These are phyloP conservation scores for Petrocephalus microphthalmus DNA, from an alignment of 2,113 vertebrate genomes.

Conservation along the genomic window DNA sequence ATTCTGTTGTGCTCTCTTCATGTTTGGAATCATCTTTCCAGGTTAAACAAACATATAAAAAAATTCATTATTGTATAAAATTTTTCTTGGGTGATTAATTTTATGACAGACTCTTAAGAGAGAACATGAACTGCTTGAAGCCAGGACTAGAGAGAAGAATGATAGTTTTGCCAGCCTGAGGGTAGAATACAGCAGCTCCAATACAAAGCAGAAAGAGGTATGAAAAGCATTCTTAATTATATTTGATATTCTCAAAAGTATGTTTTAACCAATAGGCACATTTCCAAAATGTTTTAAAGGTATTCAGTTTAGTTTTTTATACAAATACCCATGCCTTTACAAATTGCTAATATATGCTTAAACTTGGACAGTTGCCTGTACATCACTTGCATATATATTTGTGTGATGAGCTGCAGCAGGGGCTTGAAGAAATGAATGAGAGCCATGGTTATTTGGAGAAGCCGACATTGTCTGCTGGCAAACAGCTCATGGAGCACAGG, in stretches of 20 bases:
- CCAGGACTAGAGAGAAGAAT: constrained; percentile 76
- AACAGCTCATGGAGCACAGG: neutral
- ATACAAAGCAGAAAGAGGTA: constrained; percentile 74
- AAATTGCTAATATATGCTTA: constrained; percentile 38
- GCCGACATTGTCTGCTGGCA: neutral
- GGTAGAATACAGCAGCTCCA: constrained; percentile 66
- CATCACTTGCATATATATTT: constrained; percentile 28
- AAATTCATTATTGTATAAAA: constrained; percentile 98
- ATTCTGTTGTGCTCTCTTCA: constrained; percentile 80
- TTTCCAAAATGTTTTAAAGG: neutral
- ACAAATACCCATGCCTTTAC: constrained; percentile 44
- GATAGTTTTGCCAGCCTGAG: constrained; percentile 75
- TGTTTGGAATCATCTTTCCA: constrained; percentile 82
- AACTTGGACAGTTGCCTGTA: neutral
- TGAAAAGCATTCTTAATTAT: neutral
- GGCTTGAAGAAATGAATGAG: constrained; percentile 46
- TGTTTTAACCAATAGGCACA: neutral
- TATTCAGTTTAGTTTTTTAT: neutral
- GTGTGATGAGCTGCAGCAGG: constrained; percentile 54
- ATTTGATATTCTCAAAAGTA: neutral
- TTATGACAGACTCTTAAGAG: constrained; percentile 94
- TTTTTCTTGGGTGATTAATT: constrained; percentile 97
- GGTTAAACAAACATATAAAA: constrained; percentile 93
- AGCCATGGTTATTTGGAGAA: constrained; percentile 49
- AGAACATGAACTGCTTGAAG: constrained; percentile 85